Evolutionary conservation across 2,888 invertebrate species (phyloP).

Genomic region (Yponomeuta sedellus): DNA sequence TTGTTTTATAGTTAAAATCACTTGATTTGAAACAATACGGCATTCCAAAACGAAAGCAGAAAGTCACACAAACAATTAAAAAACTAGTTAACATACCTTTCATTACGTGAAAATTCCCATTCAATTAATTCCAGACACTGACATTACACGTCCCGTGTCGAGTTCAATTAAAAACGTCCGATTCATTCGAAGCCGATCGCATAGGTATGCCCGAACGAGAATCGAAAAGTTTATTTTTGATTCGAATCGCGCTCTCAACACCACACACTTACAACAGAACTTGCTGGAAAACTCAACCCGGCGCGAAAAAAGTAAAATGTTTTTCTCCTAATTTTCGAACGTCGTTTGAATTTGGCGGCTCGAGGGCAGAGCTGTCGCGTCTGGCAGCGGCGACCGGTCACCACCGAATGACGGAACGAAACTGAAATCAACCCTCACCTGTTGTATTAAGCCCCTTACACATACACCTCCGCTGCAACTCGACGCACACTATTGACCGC

Average conservation of each 20-base stretch:
- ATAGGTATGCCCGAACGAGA: background rate
- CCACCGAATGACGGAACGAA: conserved; percentile 4
- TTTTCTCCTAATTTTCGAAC: background rate
- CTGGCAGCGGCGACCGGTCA: background rate
- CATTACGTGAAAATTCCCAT: background rate
- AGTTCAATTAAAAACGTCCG: conserved; percentile 3
- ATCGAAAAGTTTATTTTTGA: background rate
- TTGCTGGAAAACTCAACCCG: background rate
- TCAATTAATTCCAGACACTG: background rate
- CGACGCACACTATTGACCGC: background rate
- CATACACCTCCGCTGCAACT: background rate
- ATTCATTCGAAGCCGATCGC: conserved; percentile 1
- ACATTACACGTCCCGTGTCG: conserved; percentile 4
- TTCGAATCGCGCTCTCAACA: background rate
- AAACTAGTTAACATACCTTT: background rate
- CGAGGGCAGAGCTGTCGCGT: background rate
- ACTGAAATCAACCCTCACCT: conserved; percentile 7
- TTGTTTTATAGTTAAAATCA: too few relatives aligned
- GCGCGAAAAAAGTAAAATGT: conserved; percentile 1
- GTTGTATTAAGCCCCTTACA: background rate
- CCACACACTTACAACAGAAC: background rate
- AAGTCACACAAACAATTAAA: background rate
- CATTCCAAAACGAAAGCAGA: background rate
- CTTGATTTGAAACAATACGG: too few relatives aligned
- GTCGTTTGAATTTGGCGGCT: background rate